Base-by-base conservation (phyloP, 2,797 vertebrate genomes). In the Malurus leucopterus region DNA sequence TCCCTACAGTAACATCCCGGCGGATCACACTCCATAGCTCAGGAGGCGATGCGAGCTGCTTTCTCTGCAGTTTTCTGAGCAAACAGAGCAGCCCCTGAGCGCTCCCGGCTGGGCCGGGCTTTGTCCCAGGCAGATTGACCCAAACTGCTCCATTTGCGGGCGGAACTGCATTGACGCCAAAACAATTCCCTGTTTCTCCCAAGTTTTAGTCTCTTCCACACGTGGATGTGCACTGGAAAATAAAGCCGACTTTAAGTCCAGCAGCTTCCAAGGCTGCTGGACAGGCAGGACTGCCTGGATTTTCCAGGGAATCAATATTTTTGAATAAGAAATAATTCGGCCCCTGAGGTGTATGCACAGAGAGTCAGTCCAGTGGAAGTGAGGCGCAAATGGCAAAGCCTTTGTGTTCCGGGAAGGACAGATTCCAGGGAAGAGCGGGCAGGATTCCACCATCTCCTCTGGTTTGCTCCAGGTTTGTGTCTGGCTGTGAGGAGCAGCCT, bases 131-230 rank as follows among this genome's bases (percentile, higher is more conserved):
- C 34, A 23, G 26, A 43, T 22, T 15, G 22, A 32, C 41, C n/a
- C 13, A 16, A 68, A 26, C 6, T 34, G 38, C 32, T 44, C 8
- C 4, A 8, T 71, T 38, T 83, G n/a, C 40, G 54, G 53, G 27
- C 58, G 41, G 34, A 38, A 43, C n/a, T 13, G 15, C 15, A 0
- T 2, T 10, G 38, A 3, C 27, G 20, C 38, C 0, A 0, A 36
- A 63, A 49, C 23, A 51, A 58, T n/a, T 12, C 41, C 38, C 43
- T 47, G 18, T 6, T 32, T 73, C 34, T 87, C 44, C 27, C 50
- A 23, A 23, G n/a, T 19, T 69, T 83, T 18, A 29, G 5, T 51
- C 36, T 74, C 9, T 7, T 34, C 40, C 59, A 3, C 32, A 2
- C 22, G 14, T 9, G 22, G 18, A 14, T 72, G 15, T 19, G 64